Percentiles rank a stretch among this genome's conserved stretches.
Evolutionary conservation across 2,113 vertebrate species (phyloP).

Genomic region (Synchiropus splendidus): DNA sequence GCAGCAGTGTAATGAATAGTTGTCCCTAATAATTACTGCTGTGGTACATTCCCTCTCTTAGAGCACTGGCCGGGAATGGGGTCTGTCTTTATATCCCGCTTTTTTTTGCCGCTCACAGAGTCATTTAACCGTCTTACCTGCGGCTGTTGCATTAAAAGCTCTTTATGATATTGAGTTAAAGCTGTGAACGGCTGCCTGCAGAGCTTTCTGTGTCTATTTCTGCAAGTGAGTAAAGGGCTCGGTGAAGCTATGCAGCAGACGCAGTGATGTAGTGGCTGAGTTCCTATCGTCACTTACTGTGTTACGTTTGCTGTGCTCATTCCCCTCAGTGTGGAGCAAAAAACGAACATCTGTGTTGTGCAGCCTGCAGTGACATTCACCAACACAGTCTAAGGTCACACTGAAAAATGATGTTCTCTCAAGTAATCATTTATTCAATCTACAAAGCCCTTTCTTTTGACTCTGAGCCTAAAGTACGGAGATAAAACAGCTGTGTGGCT

Average conservation of each 20-base stretch:
- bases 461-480: constrained; percentile 33
- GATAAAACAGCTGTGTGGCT: constrained; percentile 59
- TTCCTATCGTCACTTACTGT: too few species aligned
- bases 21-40: constrained; percentile 16
- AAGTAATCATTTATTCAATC: constrained; percentile 23
- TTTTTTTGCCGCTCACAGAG: constrained; percentile 7
- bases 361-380: constrained; percentile 6
- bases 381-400: constrained; percentile 21
- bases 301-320: too few species aligned
- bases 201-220: constrained; percentile 1
- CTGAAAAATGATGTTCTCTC: constrained; percentile 17
- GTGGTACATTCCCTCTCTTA: constrained; percentile 12
- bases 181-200: constrained; percentile 1
- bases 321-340: not conserved
- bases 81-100: too few species aligned
- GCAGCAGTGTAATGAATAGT: constrained; percentile 7
- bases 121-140: constrained; percentile 7
- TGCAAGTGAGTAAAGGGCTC: constrained; percentile 7
- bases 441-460: constrained; percentile 22
- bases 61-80: too few species aligned
- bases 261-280: too few species aligned
- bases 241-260: constrained; percentile 1
- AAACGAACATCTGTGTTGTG: constrained; percentile 5
- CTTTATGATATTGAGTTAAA: constrained; percentile 7
- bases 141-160: constrained; percentile 13